Evolutionary conservation across 2,888 invertebrate genomes (phyloP).

Genomic region (Stenotaenia linearis): DNA sequence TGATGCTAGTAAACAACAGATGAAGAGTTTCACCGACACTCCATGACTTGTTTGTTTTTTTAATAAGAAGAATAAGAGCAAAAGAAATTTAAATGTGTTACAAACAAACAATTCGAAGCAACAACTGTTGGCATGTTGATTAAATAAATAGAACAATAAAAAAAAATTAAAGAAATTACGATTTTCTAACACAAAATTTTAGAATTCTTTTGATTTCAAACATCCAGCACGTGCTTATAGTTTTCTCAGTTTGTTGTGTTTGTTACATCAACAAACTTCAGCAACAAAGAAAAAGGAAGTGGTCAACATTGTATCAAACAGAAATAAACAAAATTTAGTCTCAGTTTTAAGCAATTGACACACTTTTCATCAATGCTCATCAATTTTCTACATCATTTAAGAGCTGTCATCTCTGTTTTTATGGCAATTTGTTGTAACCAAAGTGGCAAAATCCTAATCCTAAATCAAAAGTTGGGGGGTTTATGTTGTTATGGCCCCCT

Average conservation of each 20-base stretch:
- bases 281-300: neutral
- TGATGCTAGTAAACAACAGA: neutral
- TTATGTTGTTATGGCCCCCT: conserved; percentile 1
- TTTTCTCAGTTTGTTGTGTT: neutral
- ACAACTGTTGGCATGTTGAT: neutral
- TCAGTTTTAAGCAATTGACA: neutral
- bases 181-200: neutral
- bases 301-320: neutral
- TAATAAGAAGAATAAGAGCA: neutral
- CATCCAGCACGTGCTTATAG: neutral
- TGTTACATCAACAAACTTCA: neutral
- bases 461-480: conserved; percentile 17
- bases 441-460: neutral
- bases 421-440: neutral
- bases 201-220: neutral
- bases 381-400: neutral
- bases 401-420: neutral
- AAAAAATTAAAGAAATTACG: neutral
- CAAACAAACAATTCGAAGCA: neutral
- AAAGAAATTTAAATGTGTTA: neutral
- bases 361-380: too few species aligned
- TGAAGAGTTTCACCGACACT: neutral
- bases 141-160: neutral
- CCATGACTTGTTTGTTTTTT: neutral
- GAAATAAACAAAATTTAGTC: neutral